Conservation (phyloP, 2,797 vertebrate genomes). For the Podarcis lilfordi region DNA sequence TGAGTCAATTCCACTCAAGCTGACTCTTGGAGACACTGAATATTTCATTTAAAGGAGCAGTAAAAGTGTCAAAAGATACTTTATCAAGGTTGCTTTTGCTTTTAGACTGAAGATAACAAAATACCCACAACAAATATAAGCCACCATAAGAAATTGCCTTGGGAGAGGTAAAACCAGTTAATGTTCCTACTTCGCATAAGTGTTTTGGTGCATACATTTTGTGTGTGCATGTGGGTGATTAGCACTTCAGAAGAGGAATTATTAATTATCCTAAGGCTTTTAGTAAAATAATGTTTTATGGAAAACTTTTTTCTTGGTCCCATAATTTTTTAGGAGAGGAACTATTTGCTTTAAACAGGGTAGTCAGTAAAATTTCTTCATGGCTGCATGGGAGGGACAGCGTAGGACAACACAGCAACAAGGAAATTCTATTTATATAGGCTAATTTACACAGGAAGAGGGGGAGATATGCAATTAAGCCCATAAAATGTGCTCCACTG, state of each 20-base stretch:
- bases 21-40: slow-evolving; percentile 71
- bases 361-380: background rate
- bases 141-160: slow-evolving; percentile 41
- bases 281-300: background rate
- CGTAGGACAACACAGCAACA: slow-evolving; percentile 49
- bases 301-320: slow-evolving; percentile 39
- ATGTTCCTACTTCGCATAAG: slow-evolving; percentile 30
- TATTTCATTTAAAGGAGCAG: slow-evolving; percentile 80
- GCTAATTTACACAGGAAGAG: slow-evolving; percentile 59
- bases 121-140: slow-evolving; percentile 65
- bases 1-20: slow-evolving; percentile 68
- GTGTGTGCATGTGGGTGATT: slow-evolving; percentile 17
- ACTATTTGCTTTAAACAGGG: background rate
- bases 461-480: slow-evolving; percentile 59
- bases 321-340: slow-evolving; percentile 19
- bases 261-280: slow-evolving; percentile 32
- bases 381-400: slow-evolving; percentile 10
- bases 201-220: background rate
- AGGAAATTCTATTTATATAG: slow-evolving; percentile 59
- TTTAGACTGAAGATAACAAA: slow-evolving; percentile 70
- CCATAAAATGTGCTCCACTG: slow-evolving; percentile 71
- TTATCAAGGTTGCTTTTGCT: slow-evolving; percentile 70
- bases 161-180: slow-evolving; percentile 1
- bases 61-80: slow-evolving; percentile 75
- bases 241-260: background rate